Evolutionary conservation across 2,888 invertebrate genomes (phyloP), one percentile per base, ranked within the genome.

Genomic region (Odontothrips loti): DNA sequence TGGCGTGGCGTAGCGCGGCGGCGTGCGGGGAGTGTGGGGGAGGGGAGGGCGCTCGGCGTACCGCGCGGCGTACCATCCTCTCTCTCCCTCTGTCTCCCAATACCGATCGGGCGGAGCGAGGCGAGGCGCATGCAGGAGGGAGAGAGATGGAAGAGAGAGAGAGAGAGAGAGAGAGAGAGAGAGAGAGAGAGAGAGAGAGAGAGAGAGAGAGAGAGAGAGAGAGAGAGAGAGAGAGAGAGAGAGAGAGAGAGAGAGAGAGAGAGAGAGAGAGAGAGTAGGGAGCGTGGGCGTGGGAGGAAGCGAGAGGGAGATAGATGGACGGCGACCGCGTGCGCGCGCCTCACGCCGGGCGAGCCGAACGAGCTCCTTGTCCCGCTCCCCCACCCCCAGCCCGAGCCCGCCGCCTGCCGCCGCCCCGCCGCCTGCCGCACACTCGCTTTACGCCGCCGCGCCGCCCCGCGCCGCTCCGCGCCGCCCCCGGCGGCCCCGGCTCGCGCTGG

Each of bases 261-360:
- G 58, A 58, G 58, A 58, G 58, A 58, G 58, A 58, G 17, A 17
- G 58, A n/a, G 58, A 6, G 17, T 17, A 10, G 9, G 51, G 10
- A 3, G 17, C 17, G 58, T 11, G 68, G 4, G 68, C 68, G 68
- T 75, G 68, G 68, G 68, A 75, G 27, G 68, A 27, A 75, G 68
- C 68, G 68, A 75, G 68, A 75, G 68, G 68, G 68, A 75, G 68
- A 75, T 75, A 75, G 68, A 75, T 75, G 68, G 68, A 23, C 68
- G 68, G 68, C 23, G 68, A 75, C 27, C 68, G 68, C 68, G 68
- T 27, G 68, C 68, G 58, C 68, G 68, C 23, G 68, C 68, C 68
- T 58, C 58, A 58, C 58, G 68, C 68, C 68, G 68, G 68, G 23
- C 58, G 68, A 75, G 68, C 68, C 68, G 68, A 75, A 75, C 68